Base-by-base conservation (phyloP, 2,113 vertebrate species). In the Grammomys dolichurus region DNA sequence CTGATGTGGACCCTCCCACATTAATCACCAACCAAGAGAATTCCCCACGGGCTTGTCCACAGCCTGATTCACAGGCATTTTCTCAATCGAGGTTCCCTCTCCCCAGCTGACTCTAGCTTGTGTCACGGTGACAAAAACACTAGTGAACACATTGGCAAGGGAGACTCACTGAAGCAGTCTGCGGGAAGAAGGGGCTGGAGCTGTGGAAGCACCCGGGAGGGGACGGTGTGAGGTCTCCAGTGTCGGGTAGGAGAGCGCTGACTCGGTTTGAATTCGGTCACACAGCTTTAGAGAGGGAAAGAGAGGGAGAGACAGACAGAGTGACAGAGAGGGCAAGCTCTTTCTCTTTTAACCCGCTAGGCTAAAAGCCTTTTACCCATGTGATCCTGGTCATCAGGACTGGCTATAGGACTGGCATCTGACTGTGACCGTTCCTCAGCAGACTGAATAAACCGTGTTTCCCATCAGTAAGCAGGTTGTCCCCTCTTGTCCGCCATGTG, bases 401-500 rank as follows among this genome's bases (percentile, higher is more conserved):
- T 87, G 43, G 76, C 31, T 16, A 0, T 26, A 4, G 67, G 4
- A 14, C 40, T 26, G 31, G 20, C 51, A 6, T 14, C 60, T 56
- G 7, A 2, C 69, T 20, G 10, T 0, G 26, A 1, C 19, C 0
- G 0, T 31, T 51, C 8, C 1, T 19, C 46, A 19, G 1, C 51
- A 0, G 28, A 72, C 3, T 58, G 33, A 28, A 4, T 48, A 26
- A 70, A 40, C 0, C 31, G 1, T 0, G 0, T 3, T 56, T 65
- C 26, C 19, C 26, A 9, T 58, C 31, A 17, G 75, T 2, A 19
- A 36, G 8, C 5, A 17, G 12, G 17, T 6, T 81, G 43, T 72
- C 24, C 33, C 13, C n/a, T 67, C 72, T 54, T 90, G 78, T 86
- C 63, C 3, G 67, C 33, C 72, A 0, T 1, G 19, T 4, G 28